Percentiles rank a stretch among this genome's conserved stretches.
Conservation (phyloP, 2,888 invertebrate species). For the Rotaria macrura region DNA sequence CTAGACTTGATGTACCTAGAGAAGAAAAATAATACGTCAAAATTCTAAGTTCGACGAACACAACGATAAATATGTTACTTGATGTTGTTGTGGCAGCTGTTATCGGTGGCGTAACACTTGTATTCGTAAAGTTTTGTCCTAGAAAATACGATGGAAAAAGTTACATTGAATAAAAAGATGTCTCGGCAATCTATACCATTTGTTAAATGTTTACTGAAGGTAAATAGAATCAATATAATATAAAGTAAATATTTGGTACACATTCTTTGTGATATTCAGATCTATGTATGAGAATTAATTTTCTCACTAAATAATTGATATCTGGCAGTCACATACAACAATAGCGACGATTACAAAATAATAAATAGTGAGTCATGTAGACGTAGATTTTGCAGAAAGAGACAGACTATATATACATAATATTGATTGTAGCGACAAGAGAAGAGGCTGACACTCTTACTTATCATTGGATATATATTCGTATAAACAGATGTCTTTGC, state of each 20-base stretch:
- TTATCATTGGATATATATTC: neutral
- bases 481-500: neutral
- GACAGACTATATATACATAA: neutral
- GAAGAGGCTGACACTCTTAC: neutral
- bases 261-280: neutral
- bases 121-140: neutral
- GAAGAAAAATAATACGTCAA: neutral
- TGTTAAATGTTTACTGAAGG: neutral
- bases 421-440: neutral
- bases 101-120: neutral
- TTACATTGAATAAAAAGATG: no score
- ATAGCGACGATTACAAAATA: neutral
- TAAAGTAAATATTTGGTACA: neutral
- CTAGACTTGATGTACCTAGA: neutral
- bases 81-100: neutral
- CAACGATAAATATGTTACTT: neutral
- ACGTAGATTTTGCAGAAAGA: neutral
- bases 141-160: neutral
- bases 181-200: neutral
- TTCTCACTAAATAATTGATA: neutral
- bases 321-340: neutral
- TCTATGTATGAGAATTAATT: neutral
- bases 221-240: neutral
- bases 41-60: no score
- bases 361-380: neutral